Conservation (phyloP, 2,113 vertebrate genomes). For the Synodontis membranacea region DNA sequence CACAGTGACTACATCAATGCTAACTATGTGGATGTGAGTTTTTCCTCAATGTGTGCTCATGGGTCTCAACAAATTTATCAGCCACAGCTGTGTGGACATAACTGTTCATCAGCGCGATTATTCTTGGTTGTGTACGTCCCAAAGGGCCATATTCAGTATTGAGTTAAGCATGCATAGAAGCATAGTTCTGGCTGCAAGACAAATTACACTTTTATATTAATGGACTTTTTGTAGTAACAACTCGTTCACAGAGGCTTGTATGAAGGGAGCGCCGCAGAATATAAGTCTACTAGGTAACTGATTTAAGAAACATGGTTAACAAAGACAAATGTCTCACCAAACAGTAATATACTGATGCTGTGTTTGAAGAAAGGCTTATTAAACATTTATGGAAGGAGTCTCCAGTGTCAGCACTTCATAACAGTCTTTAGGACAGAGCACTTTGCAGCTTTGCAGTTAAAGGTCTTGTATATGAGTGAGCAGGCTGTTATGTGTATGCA, state of each 20-base stretch:
- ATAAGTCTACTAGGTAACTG: background rate
- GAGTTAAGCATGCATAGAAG: background rate
- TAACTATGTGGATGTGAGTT: conserved; percentile 95
- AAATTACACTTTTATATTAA: background rate
- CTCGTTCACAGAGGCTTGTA: background rate
- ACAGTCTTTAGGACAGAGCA: background rate
- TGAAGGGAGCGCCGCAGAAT: background rate
- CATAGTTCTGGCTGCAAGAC: background rate
- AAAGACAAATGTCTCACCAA: background rate
- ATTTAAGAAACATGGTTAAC: background rate
- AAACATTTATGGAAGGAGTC: background rate
- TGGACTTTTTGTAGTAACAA: background rate
- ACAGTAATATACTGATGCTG: background rate
- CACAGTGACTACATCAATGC: conserved; percentile 96
- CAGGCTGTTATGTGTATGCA: conserved; percentile 25
- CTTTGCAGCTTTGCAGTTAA: background rate
- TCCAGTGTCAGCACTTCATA: background rate
- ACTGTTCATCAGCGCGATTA: conserved; percentile 12
- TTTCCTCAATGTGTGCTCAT: background rate
- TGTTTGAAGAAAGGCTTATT: background rate
- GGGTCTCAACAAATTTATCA: background rate
- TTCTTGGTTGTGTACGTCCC: background rate
- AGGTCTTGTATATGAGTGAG: too few relatives aligned
- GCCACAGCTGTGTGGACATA: background rate
- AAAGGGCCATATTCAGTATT: background rate